A percentile compares a stretch with the other conserved stretches of the same genome.
Conservation (phyloP, 2,113 vertebrate species). For the Lethenteron camtschaticum region DNA sequence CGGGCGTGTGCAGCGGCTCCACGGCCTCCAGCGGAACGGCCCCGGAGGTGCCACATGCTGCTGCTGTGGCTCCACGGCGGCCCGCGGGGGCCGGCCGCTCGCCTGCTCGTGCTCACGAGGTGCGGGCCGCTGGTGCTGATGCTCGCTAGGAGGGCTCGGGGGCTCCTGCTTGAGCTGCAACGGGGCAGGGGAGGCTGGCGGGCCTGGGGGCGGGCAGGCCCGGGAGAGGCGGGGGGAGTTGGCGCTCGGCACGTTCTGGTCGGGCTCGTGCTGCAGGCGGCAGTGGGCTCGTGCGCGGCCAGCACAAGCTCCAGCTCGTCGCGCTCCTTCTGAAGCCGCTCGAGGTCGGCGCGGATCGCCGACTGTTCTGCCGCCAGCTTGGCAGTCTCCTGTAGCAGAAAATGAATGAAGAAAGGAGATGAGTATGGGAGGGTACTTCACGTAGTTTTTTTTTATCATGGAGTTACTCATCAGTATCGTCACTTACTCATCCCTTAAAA, state of each 20-base stretch:
- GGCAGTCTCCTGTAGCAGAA: neutral
- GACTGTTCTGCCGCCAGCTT: neutral
- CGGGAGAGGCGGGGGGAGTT: neutral
- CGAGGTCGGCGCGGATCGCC: neutral
- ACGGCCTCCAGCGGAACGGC: neutral
- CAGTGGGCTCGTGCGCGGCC: neutral
- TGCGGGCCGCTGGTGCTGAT: neutral
- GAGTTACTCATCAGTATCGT: too few relatives aligned
- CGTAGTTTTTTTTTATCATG: too few relatives aligned
- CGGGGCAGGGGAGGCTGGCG: neutral
- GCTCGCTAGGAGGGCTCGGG: neutral
- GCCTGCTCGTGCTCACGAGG: neutral
- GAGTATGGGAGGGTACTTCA: too few relatives aligned
- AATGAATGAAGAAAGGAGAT: too few relatives aligned
- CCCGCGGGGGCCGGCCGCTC: neutral
- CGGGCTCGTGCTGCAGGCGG: neutral
- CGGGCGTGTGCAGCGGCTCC: constrained; percentile 2
- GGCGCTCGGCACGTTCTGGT: constrained; percentile 4
- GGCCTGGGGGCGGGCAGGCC: neutral
- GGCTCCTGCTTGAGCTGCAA: constrained; percentile 2
- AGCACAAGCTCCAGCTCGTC: constrained; percentile 1
- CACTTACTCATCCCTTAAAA: too few relatives aligned
- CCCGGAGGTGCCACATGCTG: neutral
- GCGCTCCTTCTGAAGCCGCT: constrained; percentile 1
- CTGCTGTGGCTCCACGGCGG: neutral